Evolutionary conservation across 2,113 vertebrate species (phyloP).

Genomic region (Gopherus evgoodei): DNA sequence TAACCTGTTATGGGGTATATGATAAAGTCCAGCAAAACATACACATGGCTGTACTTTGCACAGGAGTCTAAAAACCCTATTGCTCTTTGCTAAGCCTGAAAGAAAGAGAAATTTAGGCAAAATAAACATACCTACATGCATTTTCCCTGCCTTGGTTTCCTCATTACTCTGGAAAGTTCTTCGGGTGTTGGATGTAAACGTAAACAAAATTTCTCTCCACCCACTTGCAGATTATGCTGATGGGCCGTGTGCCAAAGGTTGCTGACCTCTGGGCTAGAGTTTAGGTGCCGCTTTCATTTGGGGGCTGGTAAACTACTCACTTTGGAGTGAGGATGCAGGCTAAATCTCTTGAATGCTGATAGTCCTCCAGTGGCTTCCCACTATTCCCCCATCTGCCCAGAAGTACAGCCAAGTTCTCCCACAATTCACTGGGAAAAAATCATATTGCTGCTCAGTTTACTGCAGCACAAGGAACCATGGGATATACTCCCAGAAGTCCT

Average conservation of each 20-base stretch:
- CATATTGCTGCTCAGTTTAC: background rate
- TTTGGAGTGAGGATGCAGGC: too few relatives aligned
- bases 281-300: too few relatives aligned
- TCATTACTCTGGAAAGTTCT: background rate
- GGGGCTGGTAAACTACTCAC: too few relatives aligned
- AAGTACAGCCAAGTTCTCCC: background rate
- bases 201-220: too few relatives aligned
- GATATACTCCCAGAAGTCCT: background rate
- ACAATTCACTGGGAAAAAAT: background rate
- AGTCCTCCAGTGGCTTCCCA: background rate
- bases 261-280: too few relatives aligned
- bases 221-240: too few relatives aligned
- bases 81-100: background rate
- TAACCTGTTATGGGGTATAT: background rate
- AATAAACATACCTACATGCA: background rate
- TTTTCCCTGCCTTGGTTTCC: background rate
- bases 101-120: background rate
- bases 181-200: background rate
- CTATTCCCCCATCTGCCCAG: background rate
- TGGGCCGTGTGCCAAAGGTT: too few relatives aligned
- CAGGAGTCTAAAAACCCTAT: background rate
- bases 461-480: background rate
- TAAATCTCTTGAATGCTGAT: background rate
- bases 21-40: background rate
- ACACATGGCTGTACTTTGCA: background rate